Evolutionary conservation across 2,797 vertebrate species (phyloP).

Genomic region (Ateles fusciceps): DNA sequence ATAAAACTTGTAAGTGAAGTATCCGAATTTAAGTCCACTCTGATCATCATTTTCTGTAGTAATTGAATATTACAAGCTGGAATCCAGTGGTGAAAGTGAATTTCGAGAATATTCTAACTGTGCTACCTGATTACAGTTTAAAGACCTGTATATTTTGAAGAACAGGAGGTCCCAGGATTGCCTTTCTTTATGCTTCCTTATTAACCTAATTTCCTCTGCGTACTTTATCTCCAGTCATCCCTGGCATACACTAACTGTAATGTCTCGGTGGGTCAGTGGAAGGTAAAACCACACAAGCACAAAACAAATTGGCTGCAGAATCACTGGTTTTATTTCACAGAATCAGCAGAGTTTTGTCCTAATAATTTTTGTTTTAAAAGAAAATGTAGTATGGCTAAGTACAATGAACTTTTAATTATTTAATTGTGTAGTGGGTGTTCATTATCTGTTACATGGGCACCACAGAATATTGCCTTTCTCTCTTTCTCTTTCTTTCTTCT

Average conservation of each 20-base stretch:
- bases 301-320: conserved; percentile 40
- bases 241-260: conserved; percentile 44
- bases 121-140: conserved; percentile 12
- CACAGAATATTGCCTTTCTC: neutral
- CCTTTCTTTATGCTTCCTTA: conserved; percentile 26
- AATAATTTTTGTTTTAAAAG: neutral
- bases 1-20: neutral
- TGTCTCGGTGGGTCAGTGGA: conserved; percentile 31
- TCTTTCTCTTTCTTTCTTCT: too few relatives aligned
- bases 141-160: neutral
- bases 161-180: neutral
- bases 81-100: conserved; percentile 7
- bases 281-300: conserved; percentile 43
- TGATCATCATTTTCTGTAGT: neutral
- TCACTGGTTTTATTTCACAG: conserved; percentile 37
- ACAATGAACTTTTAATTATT: conserved; percentile 15
- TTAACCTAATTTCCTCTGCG: conserved; percentile 26
- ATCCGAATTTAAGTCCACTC: neutral
- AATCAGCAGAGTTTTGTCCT: neutral
- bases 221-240: conserved; percentile 5
- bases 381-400: neutral
- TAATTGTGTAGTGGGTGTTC: neutral
- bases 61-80: neutral
- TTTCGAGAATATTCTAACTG: neutral
- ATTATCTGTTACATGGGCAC: neutral